Evolutionary conservation across 2,113 vertebrate species (phyloP), one percentile per base, ranked within the genome.

Genomic region (Irena cyanogastra): DNA sequence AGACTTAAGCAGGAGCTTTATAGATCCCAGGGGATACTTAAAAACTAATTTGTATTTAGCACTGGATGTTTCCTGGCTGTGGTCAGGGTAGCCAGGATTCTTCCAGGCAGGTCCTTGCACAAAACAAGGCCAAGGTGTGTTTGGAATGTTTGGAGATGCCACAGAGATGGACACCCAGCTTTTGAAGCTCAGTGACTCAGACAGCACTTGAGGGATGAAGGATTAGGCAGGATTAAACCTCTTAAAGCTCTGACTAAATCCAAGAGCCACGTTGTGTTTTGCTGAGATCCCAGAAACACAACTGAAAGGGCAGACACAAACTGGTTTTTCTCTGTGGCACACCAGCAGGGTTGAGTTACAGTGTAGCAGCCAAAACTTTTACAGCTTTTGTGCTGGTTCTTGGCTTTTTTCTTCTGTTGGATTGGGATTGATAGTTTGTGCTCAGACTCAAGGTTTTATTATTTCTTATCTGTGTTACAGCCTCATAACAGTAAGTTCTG

Each of bases 111-210:
- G 3, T 39, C 30, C 59, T 61, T 19, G 35, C 61, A 41, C 18
- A 65, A 33, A 66, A 26, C 11, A 4, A 39, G 35, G 31, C 27
- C 31, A 13, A 10, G 39, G 53, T 30, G 60, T 26, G 27, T 63
- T 26, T 89, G 71, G 35, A 42, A 80, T 31, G 30, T 33, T 45
- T n/a, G 76, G 9, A 30, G 8, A 3, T 27, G 30, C 16, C 53
- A 54, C 5, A 2, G 0, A 1, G 28, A 44, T 52, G 33, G 8
- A 33, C 41, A 49, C 0, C 0, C 7, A 87, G 41, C 54, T 91
- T 81, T 5, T 22, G 19, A 65, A 86, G 56, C 18, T 20, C 56
- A 39, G 16, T 15, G 30, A 64, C 21, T 64, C 47, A 28, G 72
- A 26, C 24, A 60, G 53, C 59, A 60, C 49, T 59, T 14, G 11